These are phyloP conservation scores for Drosophila prostipennis DNA, from an alignment of 2,888 invertebrate genomes.

Conservation along the genomic window DNA sequence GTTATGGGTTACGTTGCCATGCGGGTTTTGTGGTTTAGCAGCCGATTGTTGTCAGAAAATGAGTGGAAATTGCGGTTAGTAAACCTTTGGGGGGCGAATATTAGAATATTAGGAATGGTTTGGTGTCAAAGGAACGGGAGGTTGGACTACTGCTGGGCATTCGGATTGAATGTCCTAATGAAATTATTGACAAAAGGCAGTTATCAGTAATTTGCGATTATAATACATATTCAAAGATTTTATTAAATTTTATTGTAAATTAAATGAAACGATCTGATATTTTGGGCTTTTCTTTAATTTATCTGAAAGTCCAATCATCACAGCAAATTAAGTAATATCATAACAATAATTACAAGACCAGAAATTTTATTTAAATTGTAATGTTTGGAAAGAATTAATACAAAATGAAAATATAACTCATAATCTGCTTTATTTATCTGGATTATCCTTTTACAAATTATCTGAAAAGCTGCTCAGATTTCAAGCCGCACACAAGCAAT, in stretches of 20 bases:
- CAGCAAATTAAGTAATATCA: no score
- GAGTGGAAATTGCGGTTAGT: conserved; percentile 22
- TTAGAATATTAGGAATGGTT: background rate
- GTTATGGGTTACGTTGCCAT: conserved; percentile 17
- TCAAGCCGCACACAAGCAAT: background rate
- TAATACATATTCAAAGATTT: background rate
- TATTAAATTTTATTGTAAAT: background rate
- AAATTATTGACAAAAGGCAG: conserved; percentile 9
- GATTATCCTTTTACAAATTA: background rate
- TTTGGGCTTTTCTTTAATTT: no score
- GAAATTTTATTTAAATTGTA: no score
- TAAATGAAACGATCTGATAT: background rate
- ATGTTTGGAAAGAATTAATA: no score
- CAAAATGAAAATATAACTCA: no score
- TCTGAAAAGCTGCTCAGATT: background rate
- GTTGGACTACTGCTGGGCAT: conserved; percentile 4
- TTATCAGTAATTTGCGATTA: background rate
- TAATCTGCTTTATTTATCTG: background rate
- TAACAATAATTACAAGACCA: no score
- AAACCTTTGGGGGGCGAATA: background rate
- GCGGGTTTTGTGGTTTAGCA: conserved; percentile 19
- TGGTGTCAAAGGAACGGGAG: background rate
- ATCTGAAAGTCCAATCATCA: no score
- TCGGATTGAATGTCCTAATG: conserved; percentile 14
- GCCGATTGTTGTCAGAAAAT: conserved; percentile 15